Evolutionary conservation across 2,113 vertebrate genomes (phyloP).

Genomic region (Neodon shergylaensis): DNA sequence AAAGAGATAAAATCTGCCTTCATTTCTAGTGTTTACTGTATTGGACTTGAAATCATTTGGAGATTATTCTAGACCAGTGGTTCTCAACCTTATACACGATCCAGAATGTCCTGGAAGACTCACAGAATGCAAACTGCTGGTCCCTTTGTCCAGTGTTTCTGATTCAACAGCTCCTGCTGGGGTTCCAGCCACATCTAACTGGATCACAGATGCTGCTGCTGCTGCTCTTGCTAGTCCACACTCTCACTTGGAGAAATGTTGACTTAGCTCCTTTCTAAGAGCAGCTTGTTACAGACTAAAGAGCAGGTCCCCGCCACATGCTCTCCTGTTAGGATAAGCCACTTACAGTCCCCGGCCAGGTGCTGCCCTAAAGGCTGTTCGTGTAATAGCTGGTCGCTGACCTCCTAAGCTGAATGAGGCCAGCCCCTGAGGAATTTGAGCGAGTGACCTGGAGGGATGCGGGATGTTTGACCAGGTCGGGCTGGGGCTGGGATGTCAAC

Average conservation of each 20-base stretch:
- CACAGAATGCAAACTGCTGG: background rate
- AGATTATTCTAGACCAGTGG: background rate
- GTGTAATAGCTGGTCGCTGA: slow-evolving; percentile 34
- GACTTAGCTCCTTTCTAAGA: background rate
- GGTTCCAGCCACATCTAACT: background rate
- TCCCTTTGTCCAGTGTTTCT: background rate
- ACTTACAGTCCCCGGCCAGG: background rate
- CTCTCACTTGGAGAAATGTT: background rate
- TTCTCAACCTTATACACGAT: background rate
- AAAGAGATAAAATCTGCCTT: background rate
- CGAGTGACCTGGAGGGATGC: background rate
- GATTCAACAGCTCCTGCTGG: background rate
- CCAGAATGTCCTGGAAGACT: background rate
- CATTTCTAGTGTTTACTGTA: background rate
- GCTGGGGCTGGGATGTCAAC: background rate
- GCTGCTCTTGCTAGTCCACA: background rate
- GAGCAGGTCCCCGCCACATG: too few relatives aligned
- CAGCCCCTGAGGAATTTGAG: background rate
- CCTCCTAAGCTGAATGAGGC: slow-evolving; percentile 28
- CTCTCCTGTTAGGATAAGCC: background rate
- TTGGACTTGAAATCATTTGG: background rate
- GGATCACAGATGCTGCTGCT: background rate
- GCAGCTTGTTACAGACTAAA: background rate
- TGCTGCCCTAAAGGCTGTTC: slow-evolving; percentile 32
- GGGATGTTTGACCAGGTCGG: background rate